These are phyloP conservation scores for Sceliomorpha sp. DNA, from an alignment of 2,888 invertebrate genomes.

Conservation along the genomic window DNA sequence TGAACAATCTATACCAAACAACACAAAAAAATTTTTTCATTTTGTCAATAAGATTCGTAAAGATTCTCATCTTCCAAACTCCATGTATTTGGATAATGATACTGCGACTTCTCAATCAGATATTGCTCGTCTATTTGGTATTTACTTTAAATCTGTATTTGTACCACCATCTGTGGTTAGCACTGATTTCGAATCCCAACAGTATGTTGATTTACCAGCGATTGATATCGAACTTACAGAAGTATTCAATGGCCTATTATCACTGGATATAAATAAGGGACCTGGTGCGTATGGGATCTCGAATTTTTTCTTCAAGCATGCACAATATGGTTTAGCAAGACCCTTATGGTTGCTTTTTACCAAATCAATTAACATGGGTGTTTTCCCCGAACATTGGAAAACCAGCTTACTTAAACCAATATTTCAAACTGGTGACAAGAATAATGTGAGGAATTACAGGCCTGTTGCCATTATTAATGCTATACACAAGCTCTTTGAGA, in stretches of 20 bases:
- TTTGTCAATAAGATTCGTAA: conserved; percentile 1
- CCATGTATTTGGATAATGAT: conserved; percentile 1
- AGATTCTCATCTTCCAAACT: too few species aligned
- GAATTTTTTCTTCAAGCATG: not conserved
- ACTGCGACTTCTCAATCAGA: not conserved
- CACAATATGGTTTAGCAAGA: not conserved
- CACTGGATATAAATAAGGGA: not conserved
- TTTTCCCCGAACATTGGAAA: not conserved
- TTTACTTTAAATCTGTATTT: not conserved
- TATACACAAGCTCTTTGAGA: too few species aligned
- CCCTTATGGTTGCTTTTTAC: too few species aligned
- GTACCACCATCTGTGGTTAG: not conserved
- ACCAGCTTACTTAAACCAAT: conserved; percentile 1
- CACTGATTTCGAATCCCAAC: not conserved
- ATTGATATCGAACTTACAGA: not conserved
- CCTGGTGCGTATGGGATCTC: too few species aligned
- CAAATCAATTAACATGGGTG: too few species aligned
- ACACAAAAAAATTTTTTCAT: too few species aligned
- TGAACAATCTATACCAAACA: too few species aligned
- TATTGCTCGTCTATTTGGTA: not conserved
- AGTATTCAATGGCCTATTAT: not conserved
- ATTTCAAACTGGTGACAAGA: not conserved
- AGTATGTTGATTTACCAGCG: not conserved
- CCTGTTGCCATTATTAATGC: too few species aligned
- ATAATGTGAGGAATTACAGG: conserved; percentile 1